Percentiles rank a stretch among this genome's conserved stretches.
These are phyloP conservation scores for Otis tarda DNA, from an alignment of 2,113 vertebrate species.

Conservation along the genomic window DNA sequence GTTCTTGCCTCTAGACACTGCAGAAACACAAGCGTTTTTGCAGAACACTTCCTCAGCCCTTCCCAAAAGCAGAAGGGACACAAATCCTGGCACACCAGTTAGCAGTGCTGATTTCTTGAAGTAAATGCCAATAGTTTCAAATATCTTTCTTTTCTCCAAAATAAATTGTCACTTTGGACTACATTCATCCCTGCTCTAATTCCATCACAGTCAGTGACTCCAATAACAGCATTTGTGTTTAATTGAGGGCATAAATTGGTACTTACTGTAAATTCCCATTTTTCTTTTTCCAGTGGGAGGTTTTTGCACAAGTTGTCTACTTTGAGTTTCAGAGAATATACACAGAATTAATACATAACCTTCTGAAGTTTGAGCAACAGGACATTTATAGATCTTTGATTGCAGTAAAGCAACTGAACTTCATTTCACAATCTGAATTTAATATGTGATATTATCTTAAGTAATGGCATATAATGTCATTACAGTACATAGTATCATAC, in stretches of 20 bases:
- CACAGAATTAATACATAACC: background rate
- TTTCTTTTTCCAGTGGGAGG: constrained; percentile 33
- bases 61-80: background rate
- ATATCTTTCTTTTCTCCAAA: background rate
- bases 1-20: background rate
- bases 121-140: background rate
- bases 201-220: constrained; percentile 7
- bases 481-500: constrained; percentile 15
- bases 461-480: constrained; percentile 36
- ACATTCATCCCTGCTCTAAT: background rate
- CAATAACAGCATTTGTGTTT: background rate
- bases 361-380: constrained; percentile 36
- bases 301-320: constrained; percentile 10
- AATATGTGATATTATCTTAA: constrained; percentile 49
- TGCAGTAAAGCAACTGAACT: constrained; percentile 45
- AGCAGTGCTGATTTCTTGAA: background rate
- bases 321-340: background rate
- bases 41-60: background rate
- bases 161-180: background rate
- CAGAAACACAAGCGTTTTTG: background rate
- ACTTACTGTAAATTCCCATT: constrained; percentile 2
- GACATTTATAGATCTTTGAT: constrained; percentile 49
- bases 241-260: background rate
- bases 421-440: constrained; percentile 47
- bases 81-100: background rate